Conservation (phyloP, 2,797 vertebrate genomes). For the Melanogrammus aeglefinus region DNA sequence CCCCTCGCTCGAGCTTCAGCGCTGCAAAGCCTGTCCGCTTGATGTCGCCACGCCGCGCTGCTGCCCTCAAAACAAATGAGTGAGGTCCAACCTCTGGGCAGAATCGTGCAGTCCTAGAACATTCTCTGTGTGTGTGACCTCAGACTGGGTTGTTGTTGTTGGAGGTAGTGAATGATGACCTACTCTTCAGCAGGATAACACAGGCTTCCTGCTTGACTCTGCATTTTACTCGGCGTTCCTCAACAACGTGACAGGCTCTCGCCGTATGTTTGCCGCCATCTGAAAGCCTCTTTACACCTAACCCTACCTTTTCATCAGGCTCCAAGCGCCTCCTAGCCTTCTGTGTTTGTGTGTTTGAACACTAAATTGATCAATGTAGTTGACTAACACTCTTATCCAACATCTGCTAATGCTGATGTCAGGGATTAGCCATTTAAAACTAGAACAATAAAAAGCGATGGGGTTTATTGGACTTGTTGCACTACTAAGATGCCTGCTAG, state of each 20-base stretch:
- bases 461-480: background rate
- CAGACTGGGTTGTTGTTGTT: background rate
- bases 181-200: conserved; percentile 9
- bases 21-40: conserved; percentile 18
- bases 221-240: background rate
- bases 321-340: conserved; percentile 5
- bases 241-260: conserved; percentile 23
- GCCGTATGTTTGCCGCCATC: conserved; percentile 17
- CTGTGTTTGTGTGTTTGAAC: background rate
- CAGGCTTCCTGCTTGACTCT: conserved; percentile 37
- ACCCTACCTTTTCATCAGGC: conserved; percentile 9
- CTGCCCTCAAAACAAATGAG: conserved; percentile 19
- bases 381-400: background rate
- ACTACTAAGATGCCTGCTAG: background rate
- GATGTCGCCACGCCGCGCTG: conserved; percentile 21
- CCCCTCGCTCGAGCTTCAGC: conserved; percentile 45
- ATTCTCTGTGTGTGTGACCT: background rate
- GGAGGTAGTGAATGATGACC: conserved; percentile 48
- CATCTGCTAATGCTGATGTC: background rate
- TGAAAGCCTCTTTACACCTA: background rate
- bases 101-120: background rate
- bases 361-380: too few relatives aligned
- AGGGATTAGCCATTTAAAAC: background rate
- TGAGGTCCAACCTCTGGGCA: conserved; percentile 33
- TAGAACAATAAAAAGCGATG: background rate